These are phyloP conservation scores for Acrossocheilus fasciatus DNA, from an alignment of 2,797 vertebrate genomes.

Conservation along the genomic window DNA sequence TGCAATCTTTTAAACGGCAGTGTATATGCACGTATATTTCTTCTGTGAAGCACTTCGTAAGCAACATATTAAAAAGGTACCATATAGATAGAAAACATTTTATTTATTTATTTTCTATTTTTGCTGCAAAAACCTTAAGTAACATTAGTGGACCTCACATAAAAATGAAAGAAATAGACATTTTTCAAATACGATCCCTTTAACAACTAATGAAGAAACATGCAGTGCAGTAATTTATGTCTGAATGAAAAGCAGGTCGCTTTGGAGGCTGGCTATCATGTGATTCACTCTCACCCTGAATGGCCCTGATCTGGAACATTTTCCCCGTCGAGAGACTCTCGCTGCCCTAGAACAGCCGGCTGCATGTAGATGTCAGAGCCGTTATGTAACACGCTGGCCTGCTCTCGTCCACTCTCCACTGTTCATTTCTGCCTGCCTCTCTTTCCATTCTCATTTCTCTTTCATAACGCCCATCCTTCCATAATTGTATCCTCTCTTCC, in stretches of 20 bases:
- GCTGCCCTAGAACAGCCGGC: not conserved
- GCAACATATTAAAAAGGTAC: not conserved
- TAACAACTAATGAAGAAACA: not conserved
- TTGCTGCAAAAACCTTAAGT: not conserved
- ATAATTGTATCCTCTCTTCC: not conserved
- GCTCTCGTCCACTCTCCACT: not conserved
- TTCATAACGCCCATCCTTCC: not conserved
- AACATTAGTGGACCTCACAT: not conserved
- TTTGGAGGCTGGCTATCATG: not conserved
- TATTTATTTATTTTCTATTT: not conserved
- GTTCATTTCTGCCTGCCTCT: not conserved
- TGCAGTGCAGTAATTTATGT: not conserved
- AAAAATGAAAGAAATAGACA: too few species aligned
- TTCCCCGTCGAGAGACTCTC: not conserved
- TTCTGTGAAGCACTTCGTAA: not conserved
- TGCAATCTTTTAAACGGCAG: too few species aligned
- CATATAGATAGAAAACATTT: too few species aligned
- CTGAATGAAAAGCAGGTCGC: not conserved
- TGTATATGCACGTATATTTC: not conserved
- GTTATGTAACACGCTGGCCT: slow-evolving; percentile 19
- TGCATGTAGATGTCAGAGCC: slow-evolving; percentile 7
- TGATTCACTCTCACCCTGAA: slow-evolving; percentile 22
- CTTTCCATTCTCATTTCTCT: slow-evolving; percentile 1
- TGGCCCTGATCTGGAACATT: slow-evolving; percentile 1
- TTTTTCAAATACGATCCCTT: not conserved